Evolutionary conservation across 2,888 invertebrate genomes (phyloP), one percentile per base, ranked within the genome.

Genomic region (Leptarthrus brevirostris): DNA sequence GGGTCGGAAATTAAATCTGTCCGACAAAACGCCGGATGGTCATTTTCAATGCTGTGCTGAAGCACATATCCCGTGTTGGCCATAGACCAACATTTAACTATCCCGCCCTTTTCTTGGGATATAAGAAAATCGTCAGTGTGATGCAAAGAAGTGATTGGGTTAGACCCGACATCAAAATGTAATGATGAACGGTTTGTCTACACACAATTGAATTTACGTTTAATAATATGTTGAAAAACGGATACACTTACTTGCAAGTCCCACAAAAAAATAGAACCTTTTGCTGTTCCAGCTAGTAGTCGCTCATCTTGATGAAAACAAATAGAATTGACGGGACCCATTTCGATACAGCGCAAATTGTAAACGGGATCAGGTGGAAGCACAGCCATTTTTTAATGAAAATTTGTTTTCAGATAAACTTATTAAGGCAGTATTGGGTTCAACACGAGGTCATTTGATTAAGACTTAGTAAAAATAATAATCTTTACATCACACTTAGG

Each of bases 191-290:
- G 88, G 82, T 92, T 92, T 69, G 90, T 92, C 92, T 93, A 84
- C 24, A 88, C 88, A 74, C 34, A 75, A 22, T n/a, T n/a, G n/a
- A n/a, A n/a, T n/a, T n/a, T n/a, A n/a, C n/a, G n/a, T n/a, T n/a
- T n/a, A n/a, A n/a, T n/a, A 40, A n/a, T 20, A 3, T 16, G 4
- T 34, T 22, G 14, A 12, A 74, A 75, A 24, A 74, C 22, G 24
- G 5, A 14, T 22, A 34, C 20, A 3, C 80, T 82, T 86, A 93
- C 93, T 87, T 91, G 90, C 83, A 94, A 87, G 86, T 93, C 91
- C 92, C 92, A 94, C 81, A 92, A 88, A 84, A 91, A 90, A 79
- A 93, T 89, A 80, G 87, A 89, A 79, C 94, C 94, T 82, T 89
- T 90, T 81, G 90, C 89, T 34, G 92, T 91, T 75, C 93, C 93